These are phyloP conservation scores for Platanista minor DNA, from an alignment of 2,113 vertebrate species.

Conservation along the genomic window DNA sequence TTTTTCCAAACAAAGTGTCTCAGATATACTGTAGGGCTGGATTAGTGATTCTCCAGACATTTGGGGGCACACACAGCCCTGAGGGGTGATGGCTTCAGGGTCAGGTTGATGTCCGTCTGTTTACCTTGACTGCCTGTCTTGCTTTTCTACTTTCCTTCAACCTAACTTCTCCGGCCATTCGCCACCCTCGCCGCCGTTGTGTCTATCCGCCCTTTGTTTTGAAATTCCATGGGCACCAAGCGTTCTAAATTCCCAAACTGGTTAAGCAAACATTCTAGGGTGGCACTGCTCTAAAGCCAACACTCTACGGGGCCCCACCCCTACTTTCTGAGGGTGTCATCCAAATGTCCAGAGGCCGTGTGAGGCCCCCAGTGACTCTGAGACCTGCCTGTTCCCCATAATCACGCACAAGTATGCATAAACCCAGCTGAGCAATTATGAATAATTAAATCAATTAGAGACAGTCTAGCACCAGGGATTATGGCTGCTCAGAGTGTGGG, in stretches of 20 bases:
- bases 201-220: neutral
- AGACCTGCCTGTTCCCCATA: slow-evolving; percentile 73
- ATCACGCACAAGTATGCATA: slow-evolving; percentile 83
- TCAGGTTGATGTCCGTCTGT: neutral
- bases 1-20: neutral
- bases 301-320: neutral
- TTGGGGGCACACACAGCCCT: fast-evolving
- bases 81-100: neutral
- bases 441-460: slow-evolving; percentile 98
- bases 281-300: slow-evolving; percentile 23
- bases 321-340: neutral
- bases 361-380: neutral
- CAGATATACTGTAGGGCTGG: fast-evolving
- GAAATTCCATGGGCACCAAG: neutral
- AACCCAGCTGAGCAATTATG: slow-evolving; percentile 93
- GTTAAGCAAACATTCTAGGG: slow-evolving; percentile 44
- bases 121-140: neutral
- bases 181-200: neutral
- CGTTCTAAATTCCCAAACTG: slow-evolving; percentile 16
- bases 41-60: fast-evolving
- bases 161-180: neutral
- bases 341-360: neutral
- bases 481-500: slow-evolving; percentile 82
- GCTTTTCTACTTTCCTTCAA: neutral
- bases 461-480: slow-evolving; percentile 84